These are phyloP conservation scores for Globia sparganii DNA, from an alignment of 2,888 invertebrate species.

Conservation along the genomic window DNA sequence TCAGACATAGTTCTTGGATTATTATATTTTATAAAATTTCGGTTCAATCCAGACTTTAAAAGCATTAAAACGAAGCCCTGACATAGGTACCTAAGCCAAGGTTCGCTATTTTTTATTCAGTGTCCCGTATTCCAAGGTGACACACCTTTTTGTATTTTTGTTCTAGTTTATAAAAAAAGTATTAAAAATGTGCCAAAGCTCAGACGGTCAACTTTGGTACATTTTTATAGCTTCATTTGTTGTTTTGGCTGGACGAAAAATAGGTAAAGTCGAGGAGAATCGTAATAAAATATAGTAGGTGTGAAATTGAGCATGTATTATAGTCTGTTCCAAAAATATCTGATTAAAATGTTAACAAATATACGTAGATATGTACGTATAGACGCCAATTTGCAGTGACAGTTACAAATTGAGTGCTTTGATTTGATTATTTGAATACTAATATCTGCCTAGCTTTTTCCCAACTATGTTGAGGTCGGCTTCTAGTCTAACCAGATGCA, in stretches of 20 bases:
- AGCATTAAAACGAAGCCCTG: not conserved
- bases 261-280: not conserved
- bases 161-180: constrained; percentile 12
- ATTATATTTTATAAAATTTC: not conserved
- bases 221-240: constrained; percentile 23
- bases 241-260: constrained; percentile 1
- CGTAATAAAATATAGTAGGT: not conserved
- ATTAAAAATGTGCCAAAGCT: constrained; percentile 6
- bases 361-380: not conserved
- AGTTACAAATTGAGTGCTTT: no score
- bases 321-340: not conserved
- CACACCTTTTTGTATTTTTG: not conserved
- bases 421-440: no score
- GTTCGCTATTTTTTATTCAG: constrained; percentile 8
- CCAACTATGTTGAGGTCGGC: no score
- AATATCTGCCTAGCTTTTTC: no score
- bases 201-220: constrained; percentile 10
- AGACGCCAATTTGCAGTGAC: no score
- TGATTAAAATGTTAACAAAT: not conserved
- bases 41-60: not conserved
- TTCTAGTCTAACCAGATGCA: no score
- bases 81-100: not conserved
- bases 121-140: constrained; percentile 13
- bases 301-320: not conserved
- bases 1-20: not conserved